Evolutionary conservation across 2,888 invertebrate species (phyloP).

Genomic region (Spilosoma lubricipeda): DNA sequence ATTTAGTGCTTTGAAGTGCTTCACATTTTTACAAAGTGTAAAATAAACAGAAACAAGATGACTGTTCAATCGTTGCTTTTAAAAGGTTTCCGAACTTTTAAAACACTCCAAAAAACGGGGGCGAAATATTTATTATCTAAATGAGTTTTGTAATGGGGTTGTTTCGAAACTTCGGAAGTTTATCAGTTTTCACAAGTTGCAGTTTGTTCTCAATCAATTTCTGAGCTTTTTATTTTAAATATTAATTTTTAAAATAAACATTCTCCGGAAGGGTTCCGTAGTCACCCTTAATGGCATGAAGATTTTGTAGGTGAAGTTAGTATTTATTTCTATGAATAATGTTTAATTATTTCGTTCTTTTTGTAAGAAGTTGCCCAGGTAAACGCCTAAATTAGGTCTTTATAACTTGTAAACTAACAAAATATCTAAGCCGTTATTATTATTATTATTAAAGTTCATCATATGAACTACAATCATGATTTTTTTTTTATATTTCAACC

Average conservation of each 20-base stretch:
- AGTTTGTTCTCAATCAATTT: conserved; percentile 44
- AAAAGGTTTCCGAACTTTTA: conserved; percentile 1
- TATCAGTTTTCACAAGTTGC: conserved; percentile 29
- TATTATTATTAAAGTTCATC: too few species aligned
- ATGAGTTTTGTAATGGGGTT: conserved; percentile 24
- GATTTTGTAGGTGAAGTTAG: neutral
- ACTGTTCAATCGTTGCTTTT: neutral
- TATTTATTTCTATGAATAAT: conserved; percentile 11
- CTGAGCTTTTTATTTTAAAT: conserved; percentile 19
- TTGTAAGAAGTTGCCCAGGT: too few species aligned
- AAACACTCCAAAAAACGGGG: conserved; percentile 15
- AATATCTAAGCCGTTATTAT: too few species aligned
- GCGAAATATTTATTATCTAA: conserved; percentile 23
- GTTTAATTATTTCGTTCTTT: too few species aligned
- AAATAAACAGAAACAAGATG: neutral
- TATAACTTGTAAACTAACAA: too few species aligned
- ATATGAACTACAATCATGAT: too few species aligned
- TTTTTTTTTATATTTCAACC: too few species aligned
- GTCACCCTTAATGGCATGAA: too few species aligned
- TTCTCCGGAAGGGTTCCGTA: too few species aligned
- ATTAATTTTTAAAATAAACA: conserved; percentile 15
- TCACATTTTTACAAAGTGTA: neutral
- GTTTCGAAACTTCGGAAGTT: conserved; percentile 22
- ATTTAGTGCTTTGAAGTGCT: neutral
- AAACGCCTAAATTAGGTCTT: too few species aligned